Conservation (phyloP, 2,888 invertebrate genomes). For the Andrena marginata region DNA sequence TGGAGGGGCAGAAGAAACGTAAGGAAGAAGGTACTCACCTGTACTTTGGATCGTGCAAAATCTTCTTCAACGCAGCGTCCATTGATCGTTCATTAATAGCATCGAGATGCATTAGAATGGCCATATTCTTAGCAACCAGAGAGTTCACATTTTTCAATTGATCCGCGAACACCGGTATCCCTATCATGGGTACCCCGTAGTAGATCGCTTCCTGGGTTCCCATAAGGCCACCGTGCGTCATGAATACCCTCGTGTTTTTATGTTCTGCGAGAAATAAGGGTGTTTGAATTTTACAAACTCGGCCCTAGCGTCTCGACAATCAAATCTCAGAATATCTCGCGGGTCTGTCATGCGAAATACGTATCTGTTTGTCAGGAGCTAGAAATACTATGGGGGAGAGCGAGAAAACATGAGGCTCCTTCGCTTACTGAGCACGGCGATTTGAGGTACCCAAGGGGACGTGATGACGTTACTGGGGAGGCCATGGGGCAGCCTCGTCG, state of each 20-base stretch:
- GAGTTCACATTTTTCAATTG: conserved; percentile 74
- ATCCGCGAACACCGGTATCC: conserved; percentile 73
- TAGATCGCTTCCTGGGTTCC: conserved; percentile 74
- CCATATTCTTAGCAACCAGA: conserved; percentile 70
- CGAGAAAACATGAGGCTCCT: not conserved
- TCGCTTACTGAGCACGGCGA: not conserved
- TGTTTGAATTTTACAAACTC: not conserved
- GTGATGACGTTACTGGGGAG: not conserved
- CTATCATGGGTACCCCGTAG: conserved; percentile 72
- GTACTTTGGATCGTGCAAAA: conserved; percentile 72
- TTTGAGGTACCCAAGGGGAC: not conserved
- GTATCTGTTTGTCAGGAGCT: not conserved
- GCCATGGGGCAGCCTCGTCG: not conserved
- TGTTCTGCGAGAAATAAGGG: conserved; percentile 69
- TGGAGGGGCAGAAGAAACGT: not conserved
- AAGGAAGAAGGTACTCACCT: conserved; percentile 50
- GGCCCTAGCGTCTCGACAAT: no score
- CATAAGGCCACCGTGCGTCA: conserved; percentile 76
- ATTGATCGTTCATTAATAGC: conserved; percentile 69
- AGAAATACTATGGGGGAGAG: no score
- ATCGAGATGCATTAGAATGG: conserved; percentile 59
- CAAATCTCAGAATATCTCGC: no score
- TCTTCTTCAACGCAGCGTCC: conserved; percentile 67
- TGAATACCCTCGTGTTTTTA: conserved; percentile 81
- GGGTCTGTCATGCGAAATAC: no score